Conservation (phyloP, 1,140 invertebrate genomes). For the Drosophila eugracilis region DNA sequence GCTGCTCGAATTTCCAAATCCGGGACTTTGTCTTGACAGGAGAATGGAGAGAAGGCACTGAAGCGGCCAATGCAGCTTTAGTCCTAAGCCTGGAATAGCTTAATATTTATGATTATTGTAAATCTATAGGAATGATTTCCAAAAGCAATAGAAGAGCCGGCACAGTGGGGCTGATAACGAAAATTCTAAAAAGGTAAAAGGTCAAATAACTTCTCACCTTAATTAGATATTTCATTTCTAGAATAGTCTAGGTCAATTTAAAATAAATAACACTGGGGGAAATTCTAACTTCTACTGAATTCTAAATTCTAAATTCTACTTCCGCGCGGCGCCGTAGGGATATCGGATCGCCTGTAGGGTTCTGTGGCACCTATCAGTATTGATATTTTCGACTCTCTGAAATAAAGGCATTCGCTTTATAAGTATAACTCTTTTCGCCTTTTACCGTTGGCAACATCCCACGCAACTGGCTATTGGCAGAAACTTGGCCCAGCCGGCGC, state of each 20-base stretch:
- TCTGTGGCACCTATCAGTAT: background rate
- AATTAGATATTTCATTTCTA: too few relatives aligned
- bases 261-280: too few relatives aligned
- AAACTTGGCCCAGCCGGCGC: constrained; percentile 31
- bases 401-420: constrained; percentile 2
- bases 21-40: background rate
- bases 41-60: background rate
- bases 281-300: too few relatives aligned
- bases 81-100: constrained; percentile 47
- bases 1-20: constrained; percentile 35
- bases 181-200: too few relatives aligned
- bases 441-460: constrained; percentile 20
- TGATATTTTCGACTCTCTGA: background rate
- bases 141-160: constrained; percentile 11
- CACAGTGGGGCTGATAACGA: constrained; percentile 10
- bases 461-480: constrained; percentile 2
- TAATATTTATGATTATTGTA: constrained; percentile 77
- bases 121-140: constrained; percentile 70
- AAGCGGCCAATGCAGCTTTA: constrained; percentile 15
- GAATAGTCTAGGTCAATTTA: too few relatives aligned
- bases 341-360: too few relatives aligned
- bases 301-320: too few relatives aligned
- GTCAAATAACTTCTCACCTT: too few relatives aligned
- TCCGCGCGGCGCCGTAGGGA: too few relatives aligned
- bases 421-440: constrained; percentile 1